phyloP scores from a whole-genome alignment of 2,888 invertebrate genomes.

The Dasysyrphus tricinctus region DNA sequence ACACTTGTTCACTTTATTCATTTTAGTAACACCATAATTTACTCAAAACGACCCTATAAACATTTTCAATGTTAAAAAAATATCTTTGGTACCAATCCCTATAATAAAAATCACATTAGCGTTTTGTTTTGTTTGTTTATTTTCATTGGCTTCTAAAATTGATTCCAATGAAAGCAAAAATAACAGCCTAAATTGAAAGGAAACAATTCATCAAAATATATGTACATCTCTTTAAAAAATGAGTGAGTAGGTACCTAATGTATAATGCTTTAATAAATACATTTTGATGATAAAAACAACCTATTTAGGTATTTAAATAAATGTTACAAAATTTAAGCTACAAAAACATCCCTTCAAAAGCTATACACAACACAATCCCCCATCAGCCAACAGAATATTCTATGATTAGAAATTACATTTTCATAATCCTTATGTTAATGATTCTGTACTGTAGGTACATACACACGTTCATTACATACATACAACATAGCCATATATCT shows the following conservation, averaged over 20 bases:
- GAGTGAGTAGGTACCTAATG: background rate
- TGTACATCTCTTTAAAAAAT: background rate
- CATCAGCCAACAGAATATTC: background rate
- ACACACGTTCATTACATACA: no score
- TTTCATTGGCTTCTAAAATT: no score
- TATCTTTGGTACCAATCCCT: no score
- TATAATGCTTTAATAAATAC: background rate
- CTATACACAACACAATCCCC: background rate
- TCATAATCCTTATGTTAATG: constrained; percentile 6
- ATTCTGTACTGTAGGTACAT: background rate
- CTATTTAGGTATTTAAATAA: background rate
- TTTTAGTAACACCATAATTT: no score
- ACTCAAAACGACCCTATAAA: no score
- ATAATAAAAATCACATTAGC: no score
- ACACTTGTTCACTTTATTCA: no score
- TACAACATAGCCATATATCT: background rate
- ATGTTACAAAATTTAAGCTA: background rate
- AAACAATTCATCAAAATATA: background rate
- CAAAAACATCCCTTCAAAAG: background rate
- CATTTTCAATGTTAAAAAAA: no score
- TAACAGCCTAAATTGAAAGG: background rate
- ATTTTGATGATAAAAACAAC: background rate
- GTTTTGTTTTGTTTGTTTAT: no score
- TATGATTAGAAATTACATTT: background rate
- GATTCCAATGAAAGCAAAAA: background rate